Evolutionary conservation across 2,888 invertebrate genomes (phyloP), one percentile per base, ranked within the genome.

Genomic region (Poecilus cupreus): DNA sequence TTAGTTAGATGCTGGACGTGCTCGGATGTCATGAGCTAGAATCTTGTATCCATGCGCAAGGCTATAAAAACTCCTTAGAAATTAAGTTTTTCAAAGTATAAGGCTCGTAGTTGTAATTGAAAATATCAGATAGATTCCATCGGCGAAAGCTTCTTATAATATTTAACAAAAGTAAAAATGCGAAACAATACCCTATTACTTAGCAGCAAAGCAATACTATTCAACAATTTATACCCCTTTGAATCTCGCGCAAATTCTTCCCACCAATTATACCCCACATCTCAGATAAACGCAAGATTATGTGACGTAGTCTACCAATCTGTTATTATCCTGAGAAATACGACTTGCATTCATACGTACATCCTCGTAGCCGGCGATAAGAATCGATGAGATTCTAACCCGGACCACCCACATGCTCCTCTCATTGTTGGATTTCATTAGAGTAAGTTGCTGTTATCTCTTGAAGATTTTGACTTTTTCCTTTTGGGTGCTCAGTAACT

Each of bases 321-420:
- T 49, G 16, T 49, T 49, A 49, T 49, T 49, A 49, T 11, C n/a
- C 16, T 16, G 11, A 16, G n/a, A 49, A 8, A 49, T 16, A 49
- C 16, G 13, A 16, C 16, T 49, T 16, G 13, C 49, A 49, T 49
- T 8, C 49, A 49, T 49, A 6, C 32, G 8, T 8, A 32, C 32
- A 32, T 32, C 6, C 6, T 2, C 20, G 20, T 18, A 57, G 57
- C 8, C 11, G 57, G 49, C 57, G 57, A 57, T 57, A 57, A 57
- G 57, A 57, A 20, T 57, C 57, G 20, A 57, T 57, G 57, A 57
- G 57, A 57, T 57, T 57, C 22, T 22, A 18, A 16, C 49, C 16
- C 16, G 20, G 57, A 57, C 57, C 57, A 57, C 57, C 57, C 57
- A 57, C 57, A 20, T 57, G 11, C 57, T 1, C 20, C 57, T 57